Evolutionary conservation across 2,113 vertebrate species (phyloP).

Genomic region (Calidris pygmaea): DNA sequence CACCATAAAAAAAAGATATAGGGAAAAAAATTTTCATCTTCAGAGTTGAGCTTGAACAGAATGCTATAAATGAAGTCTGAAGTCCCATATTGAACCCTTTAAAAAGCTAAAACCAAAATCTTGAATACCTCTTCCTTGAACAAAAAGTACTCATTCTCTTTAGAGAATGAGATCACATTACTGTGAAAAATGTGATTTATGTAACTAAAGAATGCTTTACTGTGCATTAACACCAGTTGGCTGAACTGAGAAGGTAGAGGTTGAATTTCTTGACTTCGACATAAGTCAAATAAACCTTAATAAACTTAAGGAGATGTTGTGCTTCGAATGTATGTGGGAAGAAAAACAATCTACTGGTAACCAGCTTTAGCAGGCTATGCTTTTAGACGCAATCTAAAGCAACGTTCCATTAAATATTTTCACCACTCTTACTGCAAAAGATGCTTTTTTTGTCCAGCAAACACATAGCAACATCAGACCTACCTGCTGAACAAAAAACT

Average conservation of each 20-base stretch:
- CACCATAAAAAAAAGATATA: not conserved
- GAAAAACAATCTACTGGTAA: not conserved
- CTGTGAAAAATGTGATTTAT: not conserved
- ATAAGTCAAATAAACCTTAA: not conserved
- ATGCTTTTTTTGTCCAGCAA: not conserved
- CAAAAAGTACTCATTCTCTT: not conserved
- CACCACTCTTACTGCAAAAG: not conserved
- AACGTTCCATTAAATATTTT: not conserved
- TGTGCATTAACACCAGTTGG: not conserved
- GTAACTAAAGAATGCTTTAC: not conserved
- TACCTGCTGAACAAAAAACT: not conserved
- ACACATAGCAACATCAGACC: not conserved
- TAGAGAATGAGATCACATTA: not conserved
- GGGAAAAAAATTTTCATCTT: not conserved
- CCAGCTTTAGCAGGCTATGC: not conserved
- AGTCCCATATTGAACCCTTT: not conserved
- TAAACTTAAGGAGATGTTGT: not conserved
- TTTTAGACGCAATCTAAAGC: not conserved
- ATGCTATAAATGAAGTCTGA: not conserved
- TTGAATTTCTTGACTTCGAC: not conserved
- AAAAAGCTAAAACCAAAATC: not conserved
- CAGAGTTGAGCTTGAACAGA: not conserved
- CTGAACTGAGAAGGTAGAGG: not conserved
- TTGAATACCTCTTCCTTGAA: not conserved
- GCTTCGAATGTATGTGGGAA: not conserved